Evolutionary conservation across 2,113 vertebrate species (phyloP).

Genomic region (Eublepharis macularius): DNA sequence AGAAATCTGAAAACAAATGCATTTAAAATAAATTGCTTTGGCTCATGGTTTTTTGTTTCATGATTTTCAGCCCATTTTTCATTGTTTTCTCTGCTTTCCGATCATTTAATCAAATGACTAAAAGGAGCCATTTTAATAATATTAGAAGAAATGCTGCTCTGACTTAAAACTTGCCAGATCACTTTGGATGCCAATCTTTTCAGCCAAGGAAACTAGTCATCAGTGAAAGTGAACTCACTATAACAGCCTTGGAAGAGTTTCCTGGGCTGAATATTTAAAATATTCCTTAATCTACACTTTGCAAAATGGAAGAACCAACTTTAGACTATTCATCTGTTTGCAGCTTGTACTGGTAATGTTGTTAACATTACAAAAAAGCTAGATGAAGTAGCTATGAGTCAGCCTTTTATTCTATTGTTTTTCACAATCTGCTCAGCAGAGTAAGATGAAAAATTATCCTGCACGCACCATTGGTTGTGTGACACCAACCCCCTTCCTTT

Average conservation of each 20-base stretch:
- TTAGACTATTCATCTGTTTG: constrained; percentile 3
- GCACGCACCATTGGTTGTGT: not conserved
- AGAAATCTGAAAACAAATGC: no score
- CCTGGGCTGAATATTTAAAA: not conserved
- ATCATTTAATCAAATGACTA: constrained; percentile 39
- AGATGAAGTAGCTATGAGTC: not conserved
- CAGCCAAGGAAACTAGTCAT: not conserved
- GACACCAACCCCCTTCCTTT: not conserved
- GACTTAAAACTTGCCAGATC: constrained; percentile 39
- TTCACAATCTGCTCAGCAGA: not conserved
- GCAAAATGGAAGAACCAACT: not conserved
- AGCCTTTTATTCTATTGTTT: constrained; percentile 4
- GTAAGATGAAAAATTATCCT: not conserved
- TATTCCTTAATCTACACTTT: not conserved
- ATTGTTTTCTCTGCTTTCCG: not conserved
- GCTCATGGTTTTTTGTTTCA: not conserved
- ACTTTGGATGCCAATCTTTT: constrained; percentile 41
- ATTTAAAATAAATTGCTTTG: constrained; percentile 5
- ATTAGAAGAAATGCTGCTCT: constrained; percentile 32
- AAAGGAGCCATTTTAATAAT: constrained; percentile 35
- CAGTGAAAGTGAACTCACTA: not conserved
- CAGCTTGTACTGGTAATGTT: accelerated
- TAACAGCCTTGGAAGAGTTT: not conserved
- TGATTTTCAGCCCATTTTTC: not conserved
- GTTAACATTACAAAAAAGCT: constrained; percentile 22